Base-by-base conservation (phyloP, 2,113 vertebrate species). In the Mastomys coucha region DNA sequence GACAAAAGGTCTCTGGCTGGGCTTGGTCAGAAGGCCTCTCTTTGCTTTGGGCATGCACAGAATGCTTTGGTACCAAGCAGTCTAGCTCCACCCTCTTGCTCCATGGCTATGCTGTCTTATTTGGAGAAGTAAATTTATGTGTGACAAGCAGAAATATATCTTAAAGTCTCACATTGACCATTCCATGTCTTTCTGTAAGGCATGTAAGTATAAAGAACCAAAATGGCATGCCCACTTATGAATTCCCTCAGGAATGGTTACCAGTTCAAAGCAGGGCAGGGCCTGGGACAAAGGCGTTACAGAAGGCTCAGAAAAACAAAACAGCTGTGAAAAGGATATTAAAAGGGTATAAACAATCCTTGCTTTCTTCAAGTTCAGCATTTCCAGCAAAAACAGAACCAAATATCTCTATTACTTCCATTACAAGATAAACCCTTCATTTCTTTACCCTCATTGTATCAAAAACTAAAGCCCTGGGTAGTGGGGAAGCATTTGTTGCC, bases 381-480 rank as follows among this genome's bases (percentile, higher is more conserved):
- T 90, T 93, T 93, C 75, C 75, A 96, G 72, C 80, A 98, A 97
- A 96, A 97, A 93, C 31, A 95, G 93, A 97, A 95, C 39, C 42
- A 94, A 95, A 94, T 96, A 92, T 96, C 96, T 96, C 97, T 95
- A 91, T 93, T 96, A 65, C 97, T 97, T 97, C 86, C 82, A 97
- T 98, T 98, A 97, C 89, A 72, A 97, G 97, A 97, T 97, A 97
- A 97, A 92, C 45, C 70, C 97, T 97, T 89, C 78, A 96, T 69
- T 92, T 95, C 77, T 95, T 93, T 96, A 53, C 39, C 9, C 39
- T 51, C 85, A 90, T 93, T 96, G 77, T 95, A 91, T 45, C 91
- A 91, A 93, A 88, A 53, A 45, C 58, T 42, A 84, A 95, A 86
- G 39, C 80, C 73, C 45, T 33, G 17, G 13, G 2, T 53, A 26